A percentile compares a stretch with the other conserved stretches of the same genome.
Conservation (phyloP, 2,113 vertebrate genomes). For the Accipiter cooperii region DNA sequence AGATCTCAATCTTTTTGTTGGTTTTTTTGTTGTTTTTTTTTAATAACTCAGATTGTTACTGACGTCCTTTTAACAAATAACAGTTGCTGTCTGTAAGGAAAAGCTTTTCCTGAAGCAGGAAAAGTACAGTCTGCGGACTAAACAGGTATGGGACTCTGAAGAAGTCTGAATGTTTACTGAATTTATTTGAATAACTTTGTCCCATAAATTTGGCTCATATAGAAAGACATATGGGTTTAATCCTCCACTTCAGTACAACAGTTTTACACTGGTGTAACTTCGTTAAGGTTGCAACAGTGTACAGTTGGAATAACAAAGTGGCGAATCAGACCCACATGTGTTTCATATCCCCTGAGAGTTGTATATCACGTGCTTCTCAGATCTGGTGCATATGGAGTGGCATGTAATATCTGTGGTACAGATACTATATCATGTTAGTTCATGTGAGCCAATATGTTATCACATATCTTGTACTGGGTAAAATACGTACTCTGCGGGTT, state of each 20-base stretch:
- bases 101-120: neutral
- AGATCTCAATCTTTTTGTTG: slow-evolving; percentile 12
- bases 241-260: slow-evolving; percentile 29
- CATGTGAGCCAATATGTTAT: neutral
- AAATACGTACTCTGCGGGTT: neutral
- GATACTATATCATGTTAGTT: neutral
- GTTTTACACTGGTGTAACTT: slow-evolving; percentile 55
- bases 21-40: slow-evolving; percentile 2
- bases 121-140: neutral
- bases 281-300: neutral
- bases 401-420: neutral
- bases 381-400: neutral
- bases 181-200: neutral
- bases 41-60: neutral
- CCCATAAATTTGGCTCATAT: slow-evolving; percentile 21
- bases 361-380: neutral
- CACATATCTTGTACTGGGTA: neutral
- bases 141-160: neutral
- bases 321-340: slow-evolving; percentile 51
- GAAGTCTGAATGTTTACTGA: neutral
- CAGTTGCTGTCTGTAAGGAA: neutral
- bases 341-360: slow-evolving; percentile 23
- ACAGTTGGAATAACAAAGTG: slow-evolving; percentile 47
- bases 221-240: slow-evolving; percentile 50
- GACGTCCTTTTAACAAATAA: neutral